phyloP scores from a whole-genome alignment of 2,888 invertebrate species.

The Atethmia centrago region DNA sequence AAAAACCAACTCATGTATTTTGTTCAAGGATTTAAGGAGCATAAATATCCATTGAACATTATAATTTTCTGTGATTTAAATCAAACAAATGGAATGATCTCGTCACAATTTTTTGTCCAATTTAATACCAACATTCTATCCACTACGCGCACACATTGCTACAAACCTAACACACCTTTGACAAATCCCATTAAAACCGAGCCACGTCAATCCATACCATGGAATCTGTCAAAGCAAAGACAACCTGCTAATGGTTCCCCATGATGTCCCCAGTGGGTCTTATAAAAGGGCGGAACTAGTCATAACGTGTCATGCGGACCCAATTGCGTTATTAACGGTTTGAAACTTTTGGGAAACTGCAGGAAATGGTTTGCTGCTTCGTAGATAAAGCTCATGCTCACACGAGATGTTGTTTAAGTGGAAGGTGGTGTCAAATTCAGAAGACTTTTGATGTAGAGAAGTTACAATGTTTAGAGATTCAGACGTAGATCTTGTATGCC shows the following conservation, averaged over 20 bases:
- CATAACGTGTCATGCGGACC: slow-evolving; percentile 27
- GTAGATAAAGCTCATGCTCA: slow-evolving; percentile 14
- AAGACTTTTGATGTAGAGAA: neutral
- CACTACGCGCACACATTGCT: neutral
- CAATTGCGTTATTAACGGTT: slow-evolving; percentile 32
- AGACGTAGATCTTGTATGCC: neutral
- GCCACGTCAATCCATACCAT: slow-evolving; percentile 33
- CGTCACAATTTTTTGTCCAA: neutral
- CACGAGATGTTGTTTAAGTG: slow-evolving; percentile 11
- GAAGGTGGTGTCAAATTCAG: slow-evolving; percentile 8
- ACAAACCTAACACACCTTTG: neutral
- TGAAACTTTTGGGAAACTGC: slow-evolving; percentile 6
- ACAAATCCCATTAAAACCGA: slow-evolving; percentile 43
- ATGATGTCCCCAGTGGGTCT: slow-evolving; percentile 6
- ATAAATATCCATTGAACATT: neutral
- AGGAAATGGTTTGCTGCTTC: slow-evolving; percentile 18
- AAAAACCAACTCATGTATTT: neutral
- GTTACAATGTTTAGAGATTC: neutral
- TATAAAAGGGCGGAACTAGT: slow-evolving; percentile 35
- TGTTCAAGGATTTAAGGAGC: neutral
- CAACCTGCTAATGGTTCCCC: slow-evolving; percentile 53
- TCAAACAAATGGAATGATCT: neutral
- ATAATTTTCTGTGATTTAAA: neutral
- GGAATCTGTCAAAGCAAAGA: slow-evolving; percentile 48
- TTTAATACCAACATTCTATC: neutral